These are phyloP conservation scores for Esox niger DNA, from an alignment of 2,113 vertebrate genomes.

Conservation along the genomic window DNA sequence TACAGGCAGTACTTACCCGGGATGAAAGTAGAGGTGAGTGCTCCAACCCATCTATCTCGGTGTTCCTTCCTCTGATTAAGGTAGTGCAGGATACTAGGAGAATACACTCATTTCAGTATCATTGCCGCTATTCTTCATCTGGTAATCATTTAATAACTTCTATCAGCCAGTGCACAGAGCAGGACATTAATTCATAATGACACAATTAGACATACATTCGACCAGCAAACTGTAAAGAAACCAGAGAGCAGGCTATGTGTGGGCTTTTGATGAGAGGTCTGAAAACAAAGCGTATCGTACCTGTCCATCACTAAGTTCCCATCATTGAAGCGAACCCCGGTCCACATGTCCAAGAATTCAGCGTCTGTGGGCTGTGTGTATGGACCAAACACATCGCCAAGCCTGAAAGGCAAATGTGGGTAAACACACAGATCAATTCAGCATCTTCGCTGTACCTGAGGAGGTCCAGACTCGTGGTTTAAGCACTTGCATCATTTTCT, in stretches of 20 bases:
- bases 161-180: no score
- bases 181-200: no score
- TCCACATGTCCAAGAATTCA: conserved; percentile 96
- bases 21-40: conserved; percentile 78
- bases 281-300: conserved; percentile 66
- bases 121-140: neutral
- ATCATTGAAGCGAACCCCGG: conserved; percentile 82
- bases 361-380: conserved; percentile 87
- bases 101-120: neutral
- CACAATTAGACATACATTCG: no score
- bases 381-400: conserved; percentile 87
- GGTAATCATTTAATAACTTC: neutral
- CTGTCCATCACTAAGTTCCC: conserved; percentile 92
- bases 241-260: neutral
- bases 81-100: conserved; percentile 85
- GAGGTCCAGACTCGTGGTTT: no score
- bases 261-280: neutral
- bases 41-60: conserved; percentile 88
- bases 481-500: no score
- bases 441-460: no score
- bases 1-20: conserved; percentile 93
- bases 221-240: no score
- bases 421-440: neutral
- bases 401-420: conserved; percentile 57
- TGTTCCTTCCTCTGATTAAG: conserved; percentile 91